Conservation (phyloP, 2,797 vertebrate species). For the Pseudochirops cupreus region DNA sequence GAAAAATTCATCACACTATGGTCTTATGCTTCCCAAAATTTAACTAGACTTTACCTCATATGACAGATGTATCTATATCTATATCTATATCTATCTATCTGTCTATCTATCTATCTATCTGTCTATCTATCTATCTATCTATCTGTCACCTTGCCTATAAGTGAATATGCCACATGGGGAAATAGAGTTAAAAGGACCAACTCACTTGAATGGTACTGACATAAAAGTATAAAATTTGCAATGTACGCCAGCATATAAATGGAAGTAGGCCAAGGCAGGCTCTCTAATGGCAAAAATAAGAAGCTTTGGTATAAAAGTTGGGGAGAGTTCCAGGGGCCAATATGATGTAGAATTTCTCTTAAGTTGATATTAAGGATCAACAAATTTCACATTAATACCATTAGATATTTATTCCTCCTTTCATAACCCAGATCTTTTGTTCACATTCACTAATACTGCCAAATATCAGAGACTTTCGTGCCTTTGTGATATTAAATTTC, state of each 20-base stretch:
- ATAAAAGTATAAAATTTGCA: neutral
- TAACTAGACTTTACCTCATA: too few relatives aligned
- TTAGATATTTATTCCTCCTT: slow-evolving; percentile 10
- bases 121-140: too few relatives aligned
- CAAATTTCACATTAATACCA: neutral
- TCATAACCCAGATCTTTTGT: neutral
- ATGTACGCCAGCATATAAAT: neutral
- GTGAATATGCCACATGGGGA: neutral
- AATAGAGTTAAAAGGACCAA: neutral
- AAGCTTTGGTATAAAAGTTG: neutral
- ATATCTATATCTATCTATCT: too few relatives aligned
- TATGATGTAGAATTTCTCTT: neutral
- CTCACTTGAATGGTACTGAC: neutral
- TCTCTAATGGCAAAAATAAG: neutral
- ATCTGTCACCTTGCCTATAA: neutral
- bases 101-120: too few relatives aligned
- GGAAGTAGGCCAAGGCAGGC: too few relatives aligned
- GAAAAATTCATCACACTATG: too few relatives aligned
- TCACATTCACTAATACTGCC: neutral
- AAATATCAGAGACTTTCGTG: slow-evolving; percentile 1
- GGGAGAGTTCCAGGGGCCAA: neutral
- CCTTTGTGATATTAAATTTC: slow-evolving; percentile 19
- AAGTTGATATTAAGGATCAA: neutral
- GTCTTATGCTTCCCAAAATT: too few relatives aligned
- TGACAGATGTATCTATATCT: too few relatives aligned